Conservation (phyloP, 2,888 invertebrate species). For the Parnassius apollo region DNA sequence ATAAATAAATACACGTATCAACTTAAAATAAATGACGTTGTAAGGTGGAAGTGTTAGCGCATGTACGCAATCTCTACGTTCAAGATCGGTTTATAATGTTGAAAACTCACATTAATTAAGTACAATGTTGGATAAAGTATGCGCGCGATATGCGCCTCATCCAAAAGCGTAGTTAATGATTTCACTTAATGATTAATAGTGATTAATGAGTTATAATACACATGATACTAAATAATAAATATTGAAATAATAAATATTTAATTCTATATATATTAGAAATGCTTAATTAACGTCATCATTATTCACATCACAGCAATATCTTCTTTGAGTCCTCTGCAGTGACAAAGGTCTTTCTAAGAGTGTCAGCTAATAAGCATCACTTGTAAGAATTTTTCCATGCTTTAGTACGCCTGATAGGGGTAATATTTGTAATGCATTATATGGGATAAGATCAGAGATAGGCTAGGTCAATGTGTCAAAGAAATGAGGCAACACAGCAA, state of each 20-base stretch:
- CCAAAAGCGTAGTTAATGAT: constrained; percentile 30
- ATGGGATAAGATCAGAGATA: no score
- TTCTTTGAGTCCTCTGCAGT: no score
- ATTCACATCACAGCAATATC: no score
- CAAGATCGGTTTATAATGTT: constrained; percentile 16
- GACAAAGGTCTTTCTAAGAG: no score
- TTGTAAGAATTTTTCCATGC: no score
- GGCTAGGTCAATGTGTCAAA: no score
- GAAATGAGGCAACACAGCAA: no score
- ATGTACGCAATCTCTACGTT: constrained; percentile 7
- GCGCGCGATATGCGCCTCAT: constrained; percentile 25
- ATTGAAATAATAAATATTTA: neutral
- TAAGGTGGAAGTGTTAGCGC: constrained; percentile 16
- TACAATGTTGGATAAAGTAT: constrained; percentile 23
- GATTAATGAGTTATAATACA: no score
- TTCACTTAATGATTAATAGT: constrained; percentile 27
- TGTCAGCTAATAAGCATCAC: no score
- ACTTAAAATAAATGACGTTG: constrained; percentile 17
- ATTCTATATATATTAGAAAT: neutral
- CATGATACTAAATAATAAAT: neutral
- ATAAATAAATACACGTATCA: constrained; percentile 12
- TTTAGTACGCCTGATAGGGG: no score
- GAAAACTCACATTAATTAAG: constrained; percentile 21
- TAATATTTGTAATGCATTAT: no score
- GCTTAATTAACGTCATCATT: no score